Evolutionary conservation across 2,113 vertebrate genomes (phyloP), one percentile per base, ranked within the genome.

Genomic region (Centrocercus urophasianus): DNA sequence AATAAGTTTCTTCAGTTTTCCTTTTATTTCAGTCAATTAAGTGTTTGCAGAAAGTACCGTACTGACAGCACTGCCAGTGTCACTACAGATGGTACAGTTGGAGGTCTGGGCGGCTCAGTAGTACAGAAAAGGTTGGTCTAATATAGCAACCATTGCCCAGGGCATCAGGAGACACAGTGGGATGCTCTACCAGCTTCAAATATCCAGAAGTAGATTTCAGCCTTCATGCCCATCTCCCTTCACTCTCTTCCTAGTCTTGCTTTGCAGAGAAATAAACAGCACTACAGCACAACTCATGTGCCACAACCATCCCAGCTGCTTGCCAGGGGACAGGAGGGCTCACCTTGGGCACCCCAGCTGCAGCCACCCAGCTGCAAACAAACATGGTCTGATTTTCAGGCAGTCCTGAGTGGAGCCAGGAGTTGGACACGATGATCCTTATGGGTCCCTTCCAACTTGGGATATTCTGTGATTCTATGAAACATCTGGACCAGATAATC

Each of bases 71-170:
- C 13, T 34, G 19, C 59, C 75, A 66, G 4, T 32, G 34, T 42
- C 69, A 67, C 48, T 75, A 48, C 32, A 60, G 56, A 34, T 36
- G 27, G n/a, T 90, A 73, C 8, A 3, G 19, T 47, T 27, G 38
- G 36, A 84, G 54, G 38, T n/a, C 60, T 77, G 72, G 25, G 18
- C 36, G 47, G 7, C 15, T 57, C 8, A 34, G 36, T 2, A 52
- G 25, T 66, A 59, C 24, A 60, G 43, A 30, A 48, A 81, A 83
- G 80, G 38, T 15, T 21, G 4, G 5, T 75, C 47, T 81, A 20
- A 80, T 18, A 65, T 24, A 0, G 0, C 38, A 67, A 18, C 9
- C 3, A 0, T 57, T 83, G 70, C 22, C 32, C 14, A 22, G 8
- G 3, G 4, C 25, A 36, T 63, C 43, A 73, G 65, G 32, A 77